Conservation (phyloP, 2,113 vertebrate species). For the Sterna hirundo region DNA sequence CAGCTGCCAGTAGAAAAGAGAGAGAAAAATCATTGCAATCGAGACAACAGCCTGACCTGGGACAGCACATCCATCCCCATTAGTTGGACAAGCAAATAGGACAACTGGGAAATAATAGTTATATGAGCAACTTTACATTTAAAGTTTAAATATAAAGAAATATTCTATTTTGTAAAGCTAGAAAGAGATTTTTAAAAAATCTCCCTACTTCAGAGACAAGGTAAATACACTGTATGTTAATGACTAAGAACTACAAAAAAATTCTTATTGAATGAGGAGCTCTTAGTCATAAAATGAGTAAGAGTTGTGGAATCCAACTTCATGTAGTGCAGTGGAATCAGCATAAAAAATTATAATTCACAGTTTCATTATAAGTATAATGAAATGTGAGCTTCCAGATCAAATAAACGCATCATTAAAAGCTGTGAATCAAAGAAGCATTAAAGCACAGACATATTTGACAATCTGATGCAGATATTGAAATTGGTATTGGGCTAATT, state of each 20-base stretch:
- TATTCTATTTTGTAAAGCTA: background rate
- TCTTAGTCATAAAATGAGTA: background rate
- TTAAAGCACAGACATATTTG: background rate
- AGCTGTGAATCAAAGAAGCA: background rate
- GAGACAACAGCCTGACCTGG: background rate
- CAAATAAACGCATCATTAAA: constrained; percentile 16
- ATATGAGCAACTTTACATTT: background rate
- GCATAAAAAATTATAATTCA: background rate
- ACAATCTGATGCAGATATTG: background rate
- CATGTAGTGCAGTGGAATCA: background rate
- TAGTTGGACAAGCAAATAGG: background rate
- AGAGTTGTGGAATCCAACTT: background rate
- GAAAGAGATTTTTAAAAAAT: background rate
- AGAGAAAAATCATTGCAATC: background rate
- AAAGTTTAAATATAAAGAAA: background rate
- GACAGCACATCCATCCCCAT: background rate
- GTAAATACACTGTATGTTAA: background rate
- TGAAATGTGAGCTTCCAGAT: constrained; percentile 13
- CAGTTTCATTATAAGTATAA: background rate
- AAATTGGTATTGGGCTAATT: background rate
- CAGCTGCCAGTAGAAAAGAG: background rate
- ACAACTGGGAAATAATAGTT: background rate
- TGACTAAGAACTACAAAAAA: background rate
- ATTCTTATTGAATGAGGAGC: background rate
- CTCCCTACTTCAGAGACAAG: background rate